Base-by-base conservation (phyloP, 2,888 invertebrate genomes). In the Drosophila prolongata region DNA sequence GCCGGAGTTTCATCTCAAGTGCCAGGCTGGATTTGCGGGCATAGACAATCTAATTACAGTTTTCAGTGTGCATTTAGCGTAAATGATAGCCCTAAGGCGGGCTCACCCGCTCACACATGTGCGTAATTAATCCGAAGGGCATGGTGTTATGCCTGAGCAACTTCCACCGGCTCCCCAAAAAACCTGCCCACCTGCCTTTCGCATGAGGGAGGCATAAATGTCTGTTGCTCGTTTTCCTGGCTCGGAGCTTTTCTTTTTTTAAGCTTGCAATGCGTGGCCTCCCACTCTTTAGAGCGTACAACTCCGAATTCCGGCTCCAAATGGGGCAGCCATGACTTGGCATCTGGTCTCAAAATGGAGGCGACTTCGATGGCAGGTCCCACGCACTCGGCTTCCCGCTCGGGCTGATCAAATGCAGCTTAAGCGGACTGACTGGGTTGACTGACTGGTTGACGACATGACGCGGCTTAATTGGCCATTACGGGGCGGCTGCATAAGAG, bases 401-500 rank as follows among this genome's bases (percentile, higher is more conserved):
- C 74, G 79, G 66, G 65, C 68, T 35, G 64, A 72, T 59, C 73
- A 68, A 55, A 65, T 75, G 57, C 74, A 71, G 65, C 56, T 37
- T 71, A 68, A 46, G 40, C 19, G 34, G 61, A 46, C 37, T 50
- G 65, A 57, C 60, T 64, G 58, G 62, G 46, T 43, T 50, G 68
- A 57, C 47, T 55, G 72, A 43, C 42, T 43, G 57, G 54, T 43
- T 50, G 70, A 44, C 55, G 71, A 72, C 38, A 56, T 70, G 75
- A 74, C 74, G 71, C 53, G 68, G 87, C 73, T 79, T 89, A 89
- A 88, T 89, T 90, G 87, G 87, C 87, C 87, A 78, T 79, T 81
- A 84, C 83, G 61, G 50, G 53, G 60, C 52, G 57, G 53, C 61
- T 55, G 67, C 60, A 72, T 80, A 88, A 83, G 83, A 71, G 70